Percentiles rank a stretch among this genome's conserved stretches.
These are phyloP conservation scores for Ophion obscuratus DNA, from an alignment of 2,888 invertebrate genomes.

Conservation along the genomic window DNA sequence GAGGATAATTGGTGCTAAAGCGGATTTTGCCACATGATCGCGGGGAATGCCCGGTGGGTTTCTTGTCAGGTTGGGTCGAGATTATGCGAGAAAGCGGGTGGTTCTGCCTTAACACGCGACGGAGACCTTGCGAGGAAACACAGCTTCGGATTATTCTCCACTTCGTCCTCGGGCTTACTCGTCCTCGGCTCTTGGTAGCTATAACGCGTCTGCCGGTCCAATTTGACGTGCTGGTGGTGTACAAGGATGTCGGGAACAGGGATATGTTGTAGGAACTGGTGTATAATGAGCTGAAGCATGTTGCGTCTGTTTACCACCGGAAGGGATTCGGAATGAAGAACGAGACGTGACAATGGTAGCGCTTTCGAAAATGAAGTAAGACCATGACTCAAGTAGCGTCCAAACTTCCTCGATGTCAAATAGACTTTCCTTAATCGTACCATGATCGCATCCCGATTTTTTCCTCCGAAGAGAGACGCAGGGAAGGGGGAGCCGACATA, in stretches of 20 bases:
- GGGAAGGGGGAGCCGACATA: background rate
- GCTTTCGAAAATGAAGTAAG: background rate
- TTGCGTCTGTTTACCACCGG: conserved; percentile 29
- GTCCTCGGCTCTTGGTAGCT: conserved; percentile 50
- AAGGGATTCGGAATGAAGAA: conserved; percentile 53
- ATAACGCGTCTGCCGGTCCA: conserved; percentile 44
- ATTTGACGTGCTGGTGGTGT: conserved; percentile 7
- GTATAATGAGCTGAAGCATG: conserved; percentile 60
- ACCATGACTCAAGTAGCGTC: background rate
- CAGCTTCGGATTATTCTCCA: conserved; percentile 56
- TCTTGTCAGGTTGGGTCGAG: conserved; percentile 73
- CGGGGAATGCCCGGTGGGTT: conserved; percentile 60
- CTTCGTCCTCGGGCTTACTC: conserved; percentile 54
- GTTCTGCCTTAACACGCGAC: conserved; percentile 52
- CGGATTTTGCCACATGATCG: conserved; percentile 51
- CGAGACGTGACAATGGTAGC: conserved; percentile 38
- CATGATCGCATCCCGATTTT: too few species aligned
- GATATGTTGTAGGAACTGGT: conserved; percentile 18
- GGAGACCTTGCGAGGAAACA: conserved; percentile 56
- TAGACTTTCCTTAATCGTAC: too few species aligned
- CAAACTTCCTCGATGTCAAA: background rate
- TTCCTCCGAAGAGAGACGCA: conserved; percentile 3
- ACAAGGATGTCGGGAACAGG: conserved; percentile 40
- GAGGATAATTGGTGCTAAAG: conserved; percentile 71
- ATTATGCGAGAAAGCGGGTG: conserved; percentile 67